Evolutionary conservation across 2,113 vertebrate genomes (phyloP), one percentile per base, ranked within the genome.

Genomic region (Erythrocercus mccallii): DNA sequence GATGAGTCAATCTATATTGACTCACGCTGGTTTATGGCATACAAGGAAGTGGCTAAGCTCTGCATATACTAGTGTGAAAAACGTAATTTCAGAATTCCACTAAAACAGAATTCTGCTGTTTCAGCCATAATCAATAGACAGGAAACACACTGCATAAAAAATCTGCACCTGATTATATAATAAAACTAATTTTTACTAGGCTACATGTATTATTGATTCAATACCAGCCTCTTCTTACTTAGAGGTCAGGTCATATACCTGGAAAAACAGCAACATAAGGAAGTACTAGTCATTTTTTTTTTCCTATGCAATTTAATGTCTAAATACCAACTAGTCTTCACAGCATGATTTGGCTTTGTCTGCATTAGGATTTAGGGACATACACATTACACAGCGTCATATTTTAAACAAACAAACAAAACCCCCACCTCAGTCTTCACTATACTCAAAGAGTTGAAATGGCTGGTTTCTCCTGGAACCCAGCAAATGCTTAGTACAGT

Each of bases 281-380:
- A 77, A 11, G 10, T 33, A 64, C 3, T 2, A 31, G 20, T 20
- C 0, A 7, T 2, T 5, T 17, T 11, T 56, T 30, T 17, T 11
- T 16, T 6, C 27, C 23, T 40, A 14, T 56, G 53, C 23, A 50
- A 10, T 44, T 88, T 56, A 85, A 58, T 14, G 17, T 30, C 23
- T 56, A 21, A 38, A 69, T 12, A 72, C 15, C 11, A 93, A 31
- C 19, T 28, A 53, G 14, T 12, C n/a, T 42, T 61, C 35, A 65
- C 9, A 45, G 44, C 15, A n/a, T 10, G 15, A 25, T 31, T 57
- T 86, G 53, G 30, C 44, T 88, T 60, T 22, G 12, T 44, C 24
- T 64, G 61, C 31, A 51, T 48, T 24, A 65, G 45, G 45, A 80
- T 61, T 94, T 71, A 72, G 15, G 48, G 27, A 44, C 18, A 27